Base-by-base conservation (phyloP, 1,140 invertebrate species). In the Callitettix versicolor region DNA sequence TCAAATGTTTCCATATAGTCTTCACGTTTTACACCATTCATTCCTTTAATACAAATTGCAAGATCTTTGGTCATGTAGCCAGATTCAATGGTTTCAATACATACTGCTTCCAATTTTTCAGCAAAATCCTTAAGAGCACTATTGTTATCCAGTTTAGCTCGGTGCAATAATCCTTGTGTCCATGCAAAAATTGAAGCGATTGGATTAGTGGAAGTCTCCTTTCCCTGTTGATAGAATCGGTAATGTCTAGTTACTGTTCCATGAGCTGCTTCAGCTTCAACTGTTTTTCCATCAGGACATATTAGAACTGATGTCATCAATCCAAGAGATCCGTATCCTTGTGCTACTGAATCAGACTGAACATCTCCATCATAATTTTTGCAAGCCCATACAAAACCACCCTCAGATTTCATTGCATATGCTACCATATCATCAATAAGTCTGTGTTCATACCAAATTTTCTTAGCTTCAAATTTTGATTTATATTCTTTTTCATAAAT, bases 361-460 rank as follows among this genome's bases (percentile, higher is more conserved):
- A 99, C 96, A 75, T 99, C 96, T 33, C 96, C 96, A 69, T 99
- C 96, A 68, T 99, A 99, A 69, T 99, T 99, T 70, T 99, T 99
- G 72, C 95, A 90, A 18, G 95, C 93, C 95, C 96, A 99, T 0
- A 99, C 94, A 74, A 98, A 99, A 51, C 95, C 95, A 62, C 96
- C 96, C 60, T 95, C 89, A 1, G 91, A 93, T 71, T 99, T 99
- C 88, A 99, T 92, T 5, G 85, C 84, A 68, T 97, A 95, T 14
- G 96, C 96, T 2, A 99, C 95, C 95, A 98, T 98, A 65, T 99
- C 95, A 70, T 99, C 96, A 69, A 99, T 99, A 20, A 98, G 73
- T 48, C 96, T 80, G 71, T 99, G 95, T 64, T 98, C 95, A 67
- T 98, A 99, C 91, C 92, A 97, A 55, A 98, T 85, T 9, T 83